These are phyloP conservation scores for Eledona agricola DNA, from an alignment of 2,888 invertebrate species.

Conservation along the genomic window DNA sequence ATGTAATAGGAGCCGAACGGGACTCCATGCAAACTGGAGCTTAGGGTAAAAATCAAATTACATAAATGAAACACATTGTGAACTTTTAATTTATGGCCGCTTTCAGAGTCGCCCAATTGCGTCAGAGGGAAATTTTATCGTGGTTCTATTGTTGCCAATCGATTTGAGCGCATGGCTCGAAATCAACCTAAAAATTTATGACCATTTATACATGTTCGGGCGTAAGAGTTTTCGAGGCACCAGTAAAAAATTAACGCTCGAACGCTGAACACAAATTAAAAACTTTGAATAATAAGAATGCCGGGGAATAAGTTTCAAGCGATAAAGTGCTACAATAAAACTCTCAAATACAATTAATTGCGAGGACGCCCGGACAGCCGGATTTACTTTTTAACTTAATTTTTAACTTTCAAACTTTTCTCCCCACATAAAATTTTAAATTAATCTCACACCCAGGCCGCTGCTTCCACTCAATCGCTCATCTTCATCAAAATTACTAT, in stretches of 20 bases:
- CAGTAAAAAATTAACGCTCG: slow-evolving; percentile 55
- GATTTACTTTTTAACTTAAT: slow-evolving; percentile 25
- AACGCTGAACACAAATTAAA: slow-evolving; percentile 56
- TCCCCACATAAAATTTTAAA: slow-evolving; percentile 22
- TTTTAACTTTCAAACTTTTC: slow-evolving; percentile 24
- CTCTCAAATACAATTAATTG: slow-evolving; percentile 42
- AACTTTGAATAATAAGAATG: slow-evolving; percentile 53
- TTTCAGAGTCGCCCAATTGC: slow-evolving; percentile 52
- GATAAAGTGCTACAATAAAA: slow-evolving; percentile 44
- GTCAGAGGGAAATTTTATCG: slow-evolving; percentile 46
- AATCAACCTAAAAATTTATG: slow-evolving; percentile 59
- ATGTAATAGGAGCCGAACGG: slow-evolving; percentile 55
- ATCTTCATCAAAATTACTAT: too few species aligned
- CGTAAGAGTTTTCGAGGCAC: slow-evolving; percentile 45
- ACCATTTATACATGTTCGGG: slow-evolving; percentile 54
- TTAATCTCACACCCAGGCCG: slow-evolving; percentile 23
- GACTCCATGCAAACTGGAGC: slow-evolving; percentile 54
- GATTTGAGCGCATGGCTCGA: slow-evolving; percentile 53
- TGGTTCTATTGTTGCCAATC: slow-evolving; percentile 44
- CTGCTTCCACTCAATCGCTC: slow-evolving; percentile 14
- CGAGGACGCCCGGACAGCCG: slow-evolving; percentile 11
- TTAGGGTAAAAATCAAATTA: slow-evolving; percentile 62
- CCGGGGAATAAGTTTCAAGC: slow-evolving; percentile 45
- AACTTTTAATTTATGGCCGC: slow-evolving; percentile 61
- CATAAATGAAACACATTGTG: slow-evolving; percentile 63